Conservation (phyloP, 2,113 vertebrate genomes). For the Ochotona princeps region DNA sequence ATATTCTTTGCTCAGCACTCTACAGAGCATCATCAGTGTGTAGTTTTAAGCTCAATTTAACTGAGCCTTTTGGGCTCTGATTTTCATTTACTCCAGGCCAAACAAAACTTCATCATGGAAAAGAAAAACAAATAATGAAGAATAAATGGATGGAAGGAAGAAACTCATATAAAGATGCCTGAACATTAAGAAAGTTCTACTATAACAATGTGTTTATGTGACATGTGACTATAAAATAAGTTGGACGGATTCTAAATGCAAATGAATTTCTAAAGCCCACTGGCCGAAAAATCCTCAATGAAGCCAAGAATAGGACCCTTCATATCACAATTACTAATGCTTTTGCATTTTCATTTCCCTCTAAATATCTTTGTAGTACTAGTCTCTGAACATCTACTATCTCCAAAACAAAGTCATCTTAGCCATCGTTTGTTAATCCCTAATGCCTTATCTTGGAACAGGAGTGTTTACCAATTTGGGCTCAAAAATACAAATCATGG, state of each 20-base stretch:
- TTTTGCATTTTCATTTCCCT: background rate
- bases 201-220: background rate
- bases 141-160: background rate
- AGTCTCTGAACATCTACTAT: constrained; percentile 5
- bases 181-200: constrained; percentile 15
- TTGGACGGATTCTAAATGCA: background rate
- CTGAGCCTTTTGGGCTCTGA: constrained; percentile 55
- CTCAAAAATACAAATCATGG: background rate
- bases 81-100: constrained; percentile 69
- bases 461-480: background rate
- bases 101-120: constrained; percentile 65
- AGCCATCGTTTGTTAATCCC: background rate
- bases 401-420: background rate
- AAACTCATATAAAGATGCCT: constrained; percentile 19
- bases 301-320: background rate
- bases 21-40: constrained; percentile 36
- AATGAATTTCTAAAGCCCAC: constrained; percentile 50
- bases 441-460: background rate
- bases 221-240: background rate
- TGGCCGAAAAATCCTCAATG: background rate
- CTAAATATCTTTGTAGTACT: background rate
- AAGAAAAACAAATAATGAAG: background rate
- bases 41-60: constrained; percentile 76
- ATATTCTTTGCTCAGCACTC: background rate
- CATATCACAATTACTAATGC: background rate